phyloP scores from a whole-genome alignment of 1,140 invertebrate genomes.

The Papilio machaon region DNA sequence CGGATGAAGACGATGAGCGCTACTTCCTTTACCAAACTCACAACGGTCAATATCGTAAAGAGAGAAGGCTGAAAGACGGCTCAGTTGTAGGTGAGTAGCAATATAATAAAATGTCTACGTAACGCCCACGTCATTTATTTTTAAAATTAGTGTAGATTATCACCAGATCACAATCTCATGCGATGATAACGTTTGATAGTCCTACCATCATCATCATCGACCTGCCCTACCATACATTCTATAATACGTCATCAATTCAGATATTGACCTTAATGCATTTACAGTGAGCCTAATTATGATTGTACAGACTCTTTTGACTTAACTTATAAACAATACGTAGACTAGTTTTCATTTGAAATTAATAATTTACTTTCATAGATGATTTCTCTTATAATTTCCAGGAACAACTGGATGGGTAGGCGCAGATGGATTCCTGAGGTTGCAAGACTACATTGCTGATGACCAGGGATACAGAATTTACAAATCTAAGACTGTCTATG shows the following conservation, averaged over 20 bases:
- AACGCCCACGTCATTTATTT: background rate
- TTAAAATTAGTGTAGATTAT: background rate
- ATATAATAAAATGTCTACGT: background rate
- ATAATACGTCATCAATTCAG: background rate
- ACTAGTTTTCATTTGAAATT: background rate
- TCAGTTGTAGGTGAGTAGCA: slow-evolving; percentile 86
- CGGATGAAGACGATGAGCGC: slow-evolving; percentile 93
- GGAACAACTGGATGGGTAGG: slow-evolving; percentile 92
- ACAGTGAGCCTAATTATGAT: background rate
- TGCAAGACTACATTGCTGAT: slow-evolving; percentile 94
- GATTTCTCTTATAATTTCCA: slow-evolving; percentile 55
- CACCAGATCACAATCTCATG: background rate
- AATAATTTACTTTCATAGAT: slow-evolving; percentile 28
- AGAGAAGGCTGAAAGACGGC: slow-evolving; percentile 91
- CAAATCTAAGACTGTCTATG: slow-evolving; percentile 90
- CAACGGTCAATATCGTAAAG: slow-evolving; percentile 94
- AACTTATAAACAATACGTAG: background rate
- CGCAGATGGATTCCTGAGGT: slow-evolving; percentile 89
- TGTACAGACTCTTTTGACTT: background rate
- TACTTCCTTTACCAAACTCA: slow-evolving; percentile 94
- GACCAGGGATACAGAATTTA: slow-evolving; percentile 90
- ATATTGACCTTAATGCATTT: background rate
- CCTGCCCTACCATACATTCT: background rate
- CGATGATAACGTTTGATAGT: background rate
- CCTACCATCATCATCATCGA: too few relatives aligned